phyloP scores from a whole-genome alignment of 2,888 invertebrate genomes.

The Drosophila dives region DNA sequence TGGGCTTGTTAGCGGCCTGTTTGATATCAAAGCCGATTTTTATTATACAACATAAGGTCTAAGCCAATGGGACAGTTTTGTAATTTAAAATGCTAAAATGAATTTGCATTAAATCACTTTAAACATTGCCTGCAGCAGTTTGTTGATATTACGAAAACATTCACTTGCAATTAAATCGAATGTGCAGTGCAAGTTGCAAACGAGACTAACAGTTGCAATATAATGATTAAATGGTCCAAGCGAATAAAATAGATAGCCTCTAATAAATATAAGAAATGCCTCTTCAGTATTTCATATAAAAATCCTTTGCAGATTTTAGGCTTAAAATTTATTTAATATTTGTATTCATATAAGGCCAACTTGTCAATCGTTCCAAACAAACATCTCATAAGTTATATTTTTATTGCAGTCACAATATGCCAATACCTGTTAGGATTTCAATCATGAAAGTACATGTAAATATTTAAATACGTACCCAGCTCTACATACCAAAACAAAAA shows the following conservation, averaged over 20 bases:
- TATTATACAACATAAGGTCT: constrained; percentile 30
- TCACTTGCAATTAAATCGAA: constrained; percentile 51
- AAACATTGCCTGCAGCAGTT: constrained; percentile 34
- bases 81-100: constrained; percentile 45
- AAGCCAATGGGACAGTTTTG: constrained; percentile 22
- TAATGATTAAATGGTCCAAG: too few species aligned
- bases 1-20: constrained; percentile 47
- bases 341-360: not conserved
- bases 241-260: not conserved
- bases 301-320: not conserved
- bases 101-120: constrained; percentile 30
- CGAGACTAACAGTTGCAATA: not conserved
- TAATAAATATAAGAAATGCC: not conserved
- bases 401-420: not conserved
- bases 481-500: not conserved
- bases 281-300: not conserved
- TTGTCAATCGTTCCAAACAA: not conserved
- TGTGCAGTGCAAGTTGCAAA: constrained; percentile 19
- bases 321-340: not conserved
- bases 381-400: not conserved
- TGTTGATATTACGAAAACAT: constrained; percentile 25
- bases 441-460: not conserved
- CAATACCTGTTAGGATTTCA: not conserved
- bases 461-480: not conserved
- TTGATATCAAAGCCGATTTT: constrained; percentile 50